Evolutionary conservation across 1,140 invertebrate genomes (phyloP), one percentile per base, ranked within the genome.

Genomic region (Drosophila saltans): DNA sequence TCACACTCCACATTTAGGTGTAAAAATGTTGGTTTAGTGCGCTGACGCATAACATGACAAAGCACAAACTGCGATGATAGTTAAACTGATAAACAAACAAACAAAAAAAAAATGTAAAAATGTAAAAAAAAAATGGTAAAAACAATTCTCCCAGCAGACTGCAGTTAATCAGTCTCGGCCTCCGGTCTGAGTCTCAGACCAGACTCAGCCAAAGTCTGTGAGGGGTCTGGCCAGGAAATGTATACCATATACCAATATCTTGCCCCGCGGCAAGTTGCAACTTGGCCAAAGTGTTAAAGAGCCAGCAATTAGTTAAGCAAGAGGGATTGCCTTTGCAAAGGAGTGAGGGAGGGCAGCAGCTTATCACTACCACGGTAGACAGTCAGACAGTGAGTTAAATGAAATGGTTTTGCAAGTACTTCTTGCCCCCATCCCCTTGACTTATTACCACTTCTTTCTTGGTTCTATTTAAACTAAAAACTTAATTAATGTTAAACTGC

Each of bases 21-120:
- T 89, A 90, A 89, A 89, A 89, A 89, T 89, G 84, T 84, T 81
- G 81, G 84, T 78, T 89, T 89, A 89, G 85, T 84, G 75, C 84
- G 75, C 65, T 89, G 85, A 89, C 81, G 84, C 84, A 90, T 89
- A 74, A 78, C 52, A 56, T 58, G 69, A 68, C 61, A 81, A 72
- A 83, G 74, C 66, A 68, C 64, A 80, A 64, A 69, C 69, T 58
- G 74, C 69, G 80, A 80, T 75, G 82, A 75, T 59, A 10, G 57
- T 59, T 26, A n/a, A 24, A 52, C 67, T 80, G 81, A 85, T 85
- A 85, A 77, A 7, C 33, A 36, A 36, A 36, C 33, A 76, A 69
- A 21, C 8, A 24, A 24, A 52, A 52, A 48, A 21, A 24, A 21
- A 48, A 16, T 7, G 16, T 3, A 43, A 43, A 21, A 21, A 21